A percentile compares a stretch with the other conserved stretches of the same genome.
These are phyloP conservation scores for Drosophila repleta DNA, from an alignment of 1,140 invertebrate species.

Conservation along the genomic window DNA sequence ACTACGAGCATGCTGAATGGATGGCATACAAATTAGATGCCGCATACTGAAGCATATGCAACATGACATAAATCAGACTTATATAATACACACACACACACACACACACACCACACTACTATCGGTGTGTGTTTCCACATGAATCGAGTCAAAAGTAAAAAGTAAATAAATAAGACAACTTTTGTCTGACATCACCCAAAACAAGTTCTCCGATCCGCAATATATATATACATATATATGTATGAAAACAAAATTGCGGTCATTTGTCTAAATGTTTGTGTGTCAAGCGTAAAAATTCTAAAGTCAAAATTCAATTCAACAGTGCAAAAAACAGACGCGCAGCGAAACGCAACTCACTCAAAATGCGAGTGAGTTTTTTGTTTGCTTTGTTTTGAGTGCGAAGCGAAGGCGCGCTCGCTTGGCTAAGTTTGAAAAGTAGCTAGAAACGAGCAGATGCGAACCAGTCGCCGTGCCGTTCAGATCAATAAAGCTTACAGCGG, in stretches of 20 bases:
- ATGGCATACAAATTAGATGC: conserved; percentile 25
- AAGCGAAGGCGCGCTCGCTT: conserved; percentile 3
- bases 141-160: conserved; percentile 22
- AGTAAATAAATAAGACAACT: conserved; percentile 42
- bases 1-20: conserved; percentile 14
- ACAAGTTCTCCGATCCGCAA: conserved; percentile 54
- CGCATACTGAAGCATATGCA: conserved; percentile 13
- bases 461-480: conserved; percentile 43
- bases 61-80: conserved; percentile 27
- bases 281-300: conserved; percentile 51
- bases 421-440: conserved; percentile 10
- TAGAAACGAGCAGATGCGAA: conserved; percentile 27
- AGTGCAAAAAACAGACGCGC: conserved; percentile 36
- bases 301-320: conserved; percentile 46
- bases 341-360: conserved; percentile 36
- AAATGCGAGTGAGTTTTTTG: conserved; percentile 22
- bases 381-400: background rate
- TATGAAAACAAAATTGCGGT: conserved; percentile 5
- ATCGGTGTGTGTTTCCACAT: conserved; percentile 9
- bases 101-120: no score
- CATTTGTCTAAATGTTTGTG: conserved; percentile 30
- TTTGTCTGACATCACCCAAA: conserved; percentile 66
- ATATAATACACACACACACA: conserved; percentile 46
- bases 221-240: conserved; percentile 10
- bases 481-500: conserved; percentile 17